Evolutionary conservation across 2,113 vertebrate species (phyloP).

Genomic region (Piaya cayana): DNA sequence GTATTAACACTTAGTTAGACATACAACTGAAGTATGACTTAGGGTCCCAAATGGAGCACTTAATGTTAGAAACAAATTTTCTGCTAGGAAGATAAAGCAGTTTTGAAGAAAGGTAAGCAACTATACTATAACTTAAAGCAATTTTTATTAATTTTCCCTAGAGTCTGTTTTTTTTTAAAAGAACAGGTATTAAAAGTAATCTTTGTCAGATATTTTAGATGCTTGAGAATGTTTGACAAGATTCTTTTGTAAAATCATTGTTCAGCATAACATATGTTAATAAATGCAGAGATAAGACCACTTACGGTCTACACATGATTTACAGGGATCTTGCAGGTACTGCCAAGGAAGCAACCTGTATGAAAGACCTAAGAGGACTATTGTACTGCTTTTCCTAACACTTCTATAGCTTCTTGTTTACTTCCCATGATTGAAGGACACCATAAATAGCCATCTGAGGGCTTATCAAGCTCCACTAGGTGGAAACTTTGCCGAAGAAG

Average conservation of each 20-base stretch:
- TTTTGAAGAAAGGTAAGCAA: not conserved
- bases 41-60: not conserved
- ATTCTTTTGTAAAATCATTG: not conserved
- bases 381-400: not conserved
- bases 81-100: not conserved
- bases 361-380: not conserved
- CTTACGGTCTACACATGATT: not conserved
- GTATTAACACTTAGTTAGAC: not conserved
- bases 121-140: not conserved
- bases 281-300: not conserved
- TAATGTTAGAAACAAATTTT: not conserved
- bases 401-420: not conserved
- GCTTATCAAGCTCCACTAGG: not conserved
- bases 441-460: not conserved
- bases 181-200: not conserved
- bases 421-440: not conserved
- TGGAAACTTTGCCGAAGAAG: not conserved
- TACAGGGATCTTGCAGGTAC: rapidly evolving
- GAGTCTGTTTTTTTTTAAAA: not conserved
- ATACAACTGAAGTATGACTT: not conserved
- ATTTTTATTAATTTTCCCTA: not conserved
- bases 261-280: not conserved
- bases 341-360: not conserved
- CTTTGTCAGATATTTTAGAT: not conserved
- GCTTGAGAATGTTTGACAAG: not conserved